phyloP scores from a whole-genome alignment of 1,140 invertebrate species.

The Hyles vespertilio region DNA sequence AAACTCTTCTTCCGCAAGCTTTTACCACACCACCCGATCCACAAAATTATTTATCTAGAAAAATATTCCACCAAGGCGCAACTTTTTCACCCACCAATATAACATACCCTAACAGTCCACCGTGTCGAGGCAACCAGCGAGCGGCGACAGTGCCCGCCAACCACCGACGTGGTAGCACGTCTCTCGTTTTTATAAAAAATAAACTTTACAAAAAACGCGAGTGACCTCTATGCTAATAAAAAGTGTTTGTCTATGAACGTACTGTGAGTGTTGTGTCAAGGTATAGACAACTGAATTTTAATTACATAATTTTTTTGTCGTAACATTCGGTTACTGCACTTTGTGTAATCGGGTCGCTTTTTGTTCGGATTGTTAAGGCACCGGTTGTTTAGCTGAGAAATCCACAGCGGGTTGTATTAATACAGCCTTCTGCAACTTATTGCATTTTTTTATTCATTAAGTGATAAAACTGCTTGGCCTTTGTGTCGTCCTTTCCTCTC shows the following conservation, averaged over 20 bases:
- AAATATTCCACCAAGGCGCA: conserved; percentile 1
- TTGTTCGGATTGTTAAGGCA: no score
- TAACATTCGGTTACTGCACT: conserved; percentile 1
- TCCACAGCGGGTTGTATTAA: no score
- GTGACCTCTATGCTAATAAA: conserved; percentile 9
- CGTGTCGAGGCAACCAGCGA: conserved; percentile 7
- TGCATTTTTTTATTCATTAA: no score
- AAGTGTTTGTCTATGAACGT: conserved; percentile 10
- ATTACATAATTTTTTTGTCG: conserved; percentile 9
- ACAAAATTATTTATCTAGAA: no score
- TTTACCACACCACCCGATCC: no score
- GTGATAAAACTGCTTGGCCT: no score
- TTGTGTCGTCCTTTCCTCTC: no score
- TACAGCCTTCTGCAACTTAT: no score
- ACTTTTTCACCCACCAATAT: background rate
- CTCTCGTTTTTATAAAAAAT: conserved; percentile 5
- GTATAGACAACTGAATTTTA: conserved; percentile 1
- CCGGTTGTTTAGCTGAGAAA: no score
- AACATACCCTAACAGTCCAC: conserved; percentile 5
- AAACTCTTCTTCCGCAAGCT: background rate
- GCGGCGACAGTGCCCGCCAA: conserved; percentile 14
- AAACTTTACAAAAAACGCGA: conserved; percentile 6
- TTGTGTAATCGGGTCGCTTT: no score
- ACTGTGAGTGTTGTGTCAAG: conserved; percentile 1
- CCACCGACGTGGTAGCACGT: conserved; percentile 9